Evolutionary conservation across 2,113 vertebrate genomes (phyloP).

Genomic region (Bagarius yarrelli): DNA sequence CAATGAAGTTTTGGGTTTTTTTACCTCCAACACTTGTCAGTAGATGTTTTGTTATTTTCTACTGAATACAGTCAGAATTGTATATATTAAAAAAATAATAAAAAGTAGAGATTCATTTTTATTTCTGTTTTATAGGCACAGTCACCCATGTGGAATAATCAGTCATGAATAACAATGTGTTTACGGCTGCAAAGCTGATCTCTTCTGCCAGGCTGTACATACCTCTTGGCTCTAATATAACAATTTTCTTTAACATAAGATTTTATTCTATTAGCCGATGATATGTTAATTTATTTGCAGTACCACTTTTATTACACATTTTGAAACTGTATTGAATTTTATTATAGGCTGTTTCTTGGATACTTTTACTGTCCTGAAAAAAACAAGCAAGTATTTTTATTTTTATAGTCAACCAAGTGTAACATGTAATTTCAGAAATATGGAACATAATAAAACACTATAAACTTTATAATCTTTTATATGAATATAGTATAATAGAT

Average conservation of each 20-base stretch:
- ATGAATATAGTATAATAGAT: no score
- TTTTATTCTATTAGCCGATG: background rate
- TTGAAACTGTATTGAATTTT: background rate
- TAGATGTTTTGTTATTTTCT: background rate
- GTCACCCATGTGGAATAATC: conserved; percentile 2
- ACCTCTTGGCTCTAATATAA: background rate
- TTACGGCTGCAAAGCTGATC: conserved; percentile 16
- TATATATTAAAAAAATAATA: no score
- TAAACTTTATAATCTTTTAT: no score
- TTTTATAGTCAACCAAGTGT: background rate
- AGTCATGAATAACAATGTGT: conserved; percentile 18
- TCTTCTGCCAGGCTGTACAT: background rate
- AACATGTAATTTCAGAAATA: background rate
- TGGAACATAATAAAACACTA: background rate
- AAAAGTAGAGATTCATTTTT: conserved; percentile 1
- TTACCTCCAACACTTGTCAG: no score
- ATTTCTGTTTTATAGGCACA: conserved; percentile 15
- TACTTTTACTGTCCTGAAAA: background rate
- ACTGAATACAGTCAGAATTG: no score
- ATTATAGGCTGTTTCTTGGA: background rate
- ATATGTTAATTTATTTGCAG: background rate
- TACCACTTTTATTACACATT: background rate
- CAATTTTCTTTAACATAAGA: background rate
- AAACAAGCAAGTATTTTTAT: background rate
- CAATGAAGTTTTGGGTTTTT: background rate